Percentiles rank a stretch among this genome's conserved stretches.
Conservation (phyloP, 2,797 vertebrate genomes). For the Clamator glandarius region DNA sequence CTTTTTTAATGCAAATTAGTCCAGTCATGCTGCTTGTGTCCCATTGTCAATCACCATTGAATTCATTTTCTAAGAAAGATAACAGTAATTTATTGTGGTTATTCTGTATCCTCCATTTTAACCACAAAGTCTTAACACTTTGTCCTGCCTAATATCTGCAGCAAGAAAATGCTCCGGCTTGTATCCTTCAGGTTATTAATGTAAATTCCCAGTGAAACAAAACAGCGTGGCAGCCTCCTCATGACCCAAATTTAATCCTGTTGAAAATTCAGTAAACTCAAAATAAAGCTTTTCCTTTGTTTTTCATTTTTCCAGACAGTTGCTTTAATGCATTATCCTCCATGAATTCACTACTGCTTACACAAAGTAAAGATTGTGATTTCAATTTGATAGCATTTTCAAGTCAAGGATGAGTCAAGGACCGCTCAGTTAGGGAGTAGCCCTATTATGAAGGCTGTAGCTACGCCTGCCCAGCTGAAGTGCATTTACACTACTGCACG, state of each 20-base stretch:
- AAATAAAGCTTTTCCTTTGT: constrained; percentile 1
- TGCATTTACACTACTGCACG: too few species aligned
- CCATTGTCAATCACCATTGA: neutral
- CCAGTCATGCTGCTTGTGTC: neutral
- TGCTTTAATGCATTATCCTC: constrained; percentile 2
- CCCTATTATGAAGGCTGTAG: too few species aligned
- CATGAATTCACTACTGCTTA: neutral
- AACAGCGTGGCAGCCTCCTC: neutral
- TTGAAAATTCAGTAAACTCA: constrained; percentile 16
- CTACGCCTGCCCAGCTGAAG: too few species aligned
- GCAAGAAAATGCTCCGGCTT: neutral
- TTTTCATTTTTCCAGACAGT: constrained; percentile 4
- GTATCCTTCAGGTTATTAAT: constrained; percentile 3
- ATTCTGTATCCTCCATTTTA: neutral
- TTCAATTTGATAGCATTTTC: constrained; percentile 6
- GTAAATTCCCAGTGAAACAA: neutral
- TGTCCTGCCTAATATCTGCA: neutral
- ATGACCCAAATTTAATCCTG: neutral
- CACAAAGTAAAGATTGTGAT: constrained; percentile 3
- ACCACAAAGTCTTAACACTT: neutral
- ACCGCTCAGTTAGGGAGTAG: too few species aligned
- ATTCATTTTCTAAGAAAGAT: neutral
- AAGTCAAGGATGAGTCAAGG: too few species aligned
- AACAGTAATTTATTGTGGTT: neutral
- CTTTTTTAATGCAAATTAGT: neutral